Conservation (phyloP, 2,113 vertebrate species). For the Clupea harengus region DNA sequence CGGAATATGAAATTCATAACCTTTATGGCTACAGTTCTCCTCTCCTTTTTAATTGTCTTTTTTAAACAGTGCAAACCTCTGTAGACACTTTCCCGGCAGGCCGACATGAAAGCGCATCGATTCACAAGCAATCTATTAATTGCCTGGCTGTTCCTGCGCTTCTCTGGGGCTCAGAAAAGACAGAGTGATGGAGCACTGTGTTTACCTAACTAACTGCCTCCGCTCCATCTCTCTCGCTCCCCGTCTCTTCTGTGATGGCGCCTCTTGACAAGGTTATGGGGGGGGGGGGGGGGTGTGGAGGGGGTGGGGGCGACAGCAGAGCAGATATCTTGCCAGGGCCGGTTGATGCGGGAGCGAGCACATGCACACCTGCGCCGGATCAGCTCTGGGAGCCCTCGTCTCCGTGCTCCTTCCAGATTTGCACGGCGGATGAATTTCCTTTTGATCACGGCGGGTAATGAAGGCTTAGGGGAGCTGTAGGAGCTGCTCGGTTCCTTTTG, state of each 20-base stretch:
- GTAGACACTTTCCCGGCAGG: slow-evolving; percentile 6
- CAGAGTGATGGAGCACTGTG: slow-evolving; percentile 12
- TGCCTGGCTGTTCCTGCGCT: slow-evolving; percentile 23
- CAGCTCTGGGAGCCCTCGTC: background rate
- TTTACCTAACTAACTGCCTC: slow-evolving; percentile 42
- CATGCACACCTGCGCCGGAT: background rate
- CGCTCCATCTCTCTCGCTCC: too few relatives aligned
- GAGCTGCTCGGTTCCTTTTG: slow-evolving; percentile 15
- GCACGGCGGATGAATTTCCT: background rate
- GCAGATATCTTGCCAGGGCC: background rate
- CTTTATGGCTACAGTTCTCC: slow-evolving; percentile 41
- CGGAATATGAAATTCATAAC: slow-evolving; percentile 49
- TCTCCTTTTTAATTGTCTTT: slow-evolving; percentile 46
- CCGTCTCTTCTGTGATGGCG: background rate
- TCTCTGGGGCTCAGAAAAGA: slow-evolving; percentile 31
- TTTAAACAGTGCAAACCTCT: slow-evolving; percentile 9
- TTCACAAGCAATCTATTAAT: slow-evolving; percentile 33
- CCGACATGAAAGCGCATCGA: slow-evolving; percentile 29
- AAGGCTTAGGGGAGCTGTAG: slow-evolving; percentile 9
- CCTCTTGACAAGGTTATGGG: background rate
- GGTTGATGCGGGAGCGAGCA: background rate
- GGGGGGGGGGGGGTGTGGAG: background rate
- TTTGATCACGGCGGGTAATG: slow-evolving; percentile 19
- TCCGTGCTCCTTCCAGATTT: background rate
- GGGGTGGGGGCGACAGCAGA: background rate